phyloP scores from a whole-genome alignment of 2,113 vertebrate genomes.

The Ctenomys sociabilis region DNA sequence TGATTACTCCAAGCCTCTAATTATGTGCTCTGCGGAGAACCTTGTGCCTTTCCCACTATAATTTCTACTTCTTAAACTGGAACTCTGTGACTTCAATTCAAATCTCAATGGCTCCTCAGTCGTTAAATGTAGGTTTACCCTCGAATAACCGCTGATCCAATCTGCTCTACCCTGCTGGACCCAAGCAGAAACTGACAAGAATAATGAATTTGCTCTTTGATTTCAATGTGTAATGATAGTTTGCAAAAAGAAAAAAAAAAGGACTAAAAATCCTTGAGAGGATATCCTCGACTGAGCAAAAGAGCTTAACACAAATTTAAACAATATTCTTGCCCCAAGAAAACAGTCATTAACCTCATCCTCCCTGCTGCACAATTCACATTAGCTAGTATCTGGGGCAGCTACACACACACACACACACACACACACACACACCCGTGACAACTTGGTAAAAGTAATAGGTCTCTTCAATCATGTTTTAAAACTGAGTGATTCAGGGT shows the following conservation, averaged over 20 bases:
- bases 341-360: slow-evolving; percentile 85
- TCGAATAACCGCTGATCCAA: slow-evolving; percentile 66
- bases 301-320: slow-evolving; percentile 75
- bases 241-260: slow-evolving; percentile 65
- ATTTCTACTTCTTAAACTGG: slow-evolving; percentile 81
- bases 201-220: slow-evolving; percentile 68
- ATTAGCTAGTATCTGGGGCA: slow-evolving; percentile 81
- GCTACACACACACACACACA: not conserved
- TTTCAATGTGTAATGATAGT: slow-evolving; percentile 68
- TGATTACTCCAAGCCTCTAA: slow-evolving; percentile 81
- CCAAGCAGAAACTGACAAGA: slow-evolving; percentile 69
- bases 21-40: slow-evolving; percentile 75
- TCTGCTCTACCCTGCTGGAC: slow-evolving; percentile 60
- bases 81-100: slow-evolving; percentile 82
- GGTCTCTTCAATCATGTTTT: slow-evolving; percentile 88
- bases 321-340: slow-evolving; percentile 70
- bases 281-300: slow-evolving; percentile 65
- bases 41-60: slow-evolving; percentile 71
- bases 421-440: not conserved
- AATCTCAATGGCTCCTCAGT: slow-evolving; percentile 79
- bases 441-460: slow-evolving; percentile 82
- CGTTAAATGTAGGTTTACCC: slow-evolving; percentile 77
- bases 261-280: slow-evolving; percentile 62
- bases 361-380: slow-evolving; percentile 75
- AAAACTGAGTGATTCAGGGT: slow-evolving; percentile 86